Base-by-base conservation (phyloP, 1,140 invertebrate species). In the Lethrus apterus region DNA sequence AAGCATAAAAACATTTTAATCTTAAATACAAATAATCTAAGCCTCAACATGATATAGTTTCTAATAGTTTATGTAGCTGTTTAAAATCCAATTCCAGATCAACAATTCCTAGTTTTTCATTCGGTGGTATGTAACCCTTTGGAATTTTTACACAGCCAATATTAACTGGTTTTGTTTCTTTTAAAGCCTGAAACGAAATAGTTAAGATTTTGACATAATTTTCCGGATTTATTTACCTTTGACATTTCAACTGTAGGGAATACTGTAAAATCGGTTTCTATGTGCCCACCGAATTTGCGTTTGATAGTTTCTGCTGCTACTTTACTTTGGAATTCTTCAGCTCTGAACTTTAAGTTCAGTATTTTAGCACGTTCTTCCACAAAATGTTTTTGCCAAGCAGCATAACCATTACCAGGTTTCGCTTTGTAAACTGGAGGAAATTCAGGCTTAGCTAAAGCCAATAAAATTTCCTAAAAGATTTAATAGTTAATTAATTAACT, bases 171-270 rank as follows among this genome's bases (percentile, higher is more conserved):
- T 58, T 47, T 11, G 18, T 55, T 54, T 65, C 63, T 8, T 64
- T 60, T 23, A 64, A 50, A 4, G 63, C 62, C 62, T 65, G 30
- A 32, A 58, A 60, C 20, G 13, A 36, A 48, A 41, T 51, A 52
- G 41, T 51, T 44, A 24, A 50, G 46, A 18, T 17, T 42, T 21
- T 26, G n/a, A 13, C 13, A n/a, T 33, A 33, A 8, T 33, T 8
- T 8, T 5, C 9, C 5, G 5, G 13, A 33, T 7, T 41, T 7
- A 38, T 31, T 20, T 58, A 64, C 63, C 49, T 64, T 67, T 3
- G 66, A 60, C 63, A 73, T 71, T 58, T 78, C 71, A 10, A 62
- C 69, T 35, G 70, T 71, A 2, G 71, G 72, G 52, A 78, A 79
- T 21, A 72, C 50, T 3, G 70, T 66, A 44, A 79, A 75, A 58